These are phyloP conservation scores for Erebia epiphron DNA, from an alignment of 2,888 invertebrate species.

Conservation along the genomic window DNA sequence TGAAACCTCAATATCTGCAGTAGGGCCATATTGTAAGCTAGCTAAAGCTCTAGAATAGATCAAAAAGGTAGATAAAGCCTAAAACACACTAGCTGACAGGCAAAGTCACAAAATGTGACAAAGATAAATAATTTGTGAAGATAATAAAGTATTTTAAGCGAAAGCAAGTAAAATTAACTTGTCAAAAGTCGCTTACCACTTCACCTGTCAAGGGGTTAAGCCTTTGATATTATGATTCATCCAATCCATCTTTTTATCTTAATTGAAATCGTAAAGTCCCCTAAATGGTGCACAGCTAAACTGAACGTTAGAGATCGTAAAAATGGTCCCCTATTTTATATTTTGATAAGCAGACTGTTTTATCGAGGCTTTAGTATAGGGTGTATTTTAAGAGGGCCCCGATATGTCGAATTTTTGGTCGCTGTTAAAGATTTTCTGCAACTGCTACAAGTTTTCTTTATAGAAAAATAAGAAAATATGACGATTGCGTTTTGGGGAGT, in stretches of 20 bases:
- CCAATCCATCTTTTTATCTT: conserved; percentile 44
- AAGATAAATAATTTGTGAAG: too few relatives aligned
- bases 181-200: conserved; percentile 13
- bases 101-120: too few relatives aligned
- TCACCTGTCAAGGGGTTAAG: conserved; percentile 33
- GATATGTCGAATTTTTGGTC: neutral
- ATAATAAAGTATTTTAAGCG: too few relatives aligned
- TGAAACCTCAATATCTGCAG: too few relatives aligned
- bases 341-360: conserved; percentile 17
- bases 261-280: conserved; percentile 44
- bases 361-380: conserved; percentile 10
- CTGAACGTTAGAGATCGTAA: conserved; percentile 13
- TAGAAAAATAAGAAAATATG: neutral
- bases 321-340: conserved; percentile 23
- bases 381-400: conserved; percentile 5
- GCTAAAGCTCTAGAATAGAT: too few relatives aligned
- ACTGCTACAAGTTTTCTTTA: neutral
- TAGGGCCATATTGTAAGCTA: too few relatives aligned
- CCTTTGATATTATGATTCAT: conserved; percentile 43
- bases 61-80: too few relatives aligned
- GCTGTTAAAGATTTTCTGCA: neutral
- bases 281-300: conserved; percentile 13
- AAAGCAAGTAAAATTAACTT: neutral
- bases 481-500: too few relatives aligned
- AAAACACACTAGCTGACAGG: too few relatives aligned